Evolutionary conservation across 2,797 vertebrate genomes (phyloP).

Genomic region (Gouania willdenowi): DNA sequence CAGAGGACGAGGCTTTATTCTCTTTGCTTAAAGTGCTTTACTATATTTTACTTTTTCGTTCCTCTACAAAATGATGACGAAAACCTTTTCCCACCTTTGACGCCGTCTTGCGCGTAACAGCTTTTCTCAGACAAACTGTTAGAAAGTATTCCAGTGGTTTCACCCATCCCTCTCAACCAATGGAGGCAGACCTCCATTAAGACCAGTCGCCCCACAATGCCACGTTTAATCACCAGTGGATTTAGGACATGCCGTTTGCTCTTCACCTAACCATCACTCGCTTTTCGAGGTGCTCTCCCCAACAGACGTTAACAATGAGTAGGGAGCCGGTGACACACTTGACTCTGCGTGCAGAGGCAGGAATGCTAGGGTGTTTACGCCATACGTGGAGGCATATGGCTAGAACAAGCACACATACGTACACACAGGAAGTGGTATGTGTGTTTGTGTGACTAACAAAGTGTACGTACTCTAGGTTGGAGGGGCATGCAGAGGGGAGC

Average conservation of each 20-base stretch:
- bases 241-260: constrained; percentile 46
- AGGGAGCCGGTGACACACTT: constrained; percentile 55
- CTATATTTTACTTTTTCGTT: too few species aligned
- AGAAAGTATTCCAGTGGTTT: constrained; percentile 52
- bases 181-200: constrained; percentile 25
- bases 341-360: constrained; percentile 54
- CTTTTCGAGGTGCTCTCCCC: constrained; percentile 45
- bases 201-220: constrained; percentile 37
- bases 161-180: constrained; percentile 32
- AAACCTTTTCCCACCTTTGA: constrained; percentile 16
- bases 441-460: constrained; percentile 62
- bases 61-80: constrained; percentile 30
- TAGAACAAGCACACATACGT: constrained; percentile 68
- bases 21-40: constrained; percentile 36
- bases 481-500: constrained; percentile 65
- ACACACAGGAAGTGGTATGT: constrained; percentile 58
- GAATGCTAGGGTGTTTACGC: constrained; percentile 63
- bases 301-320: constrained; percentile 45
- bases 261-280: constrained; percentile 47
- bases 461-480: constrained; percentile 60
- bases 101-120: constrained; percentile 23
- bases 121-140: constrained; percentile 22
- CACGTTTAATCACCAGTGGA: constrained; percentile 50
- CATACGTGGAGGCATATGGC: constrained; percentile 59
- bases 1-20: constrained; percentile 2